Evolutionary conservation across 2,888 invertebrate species (phyloP), one percentile per base, ranked within the genome.

Genomic region (Chymomyza procnemis): DNA sequence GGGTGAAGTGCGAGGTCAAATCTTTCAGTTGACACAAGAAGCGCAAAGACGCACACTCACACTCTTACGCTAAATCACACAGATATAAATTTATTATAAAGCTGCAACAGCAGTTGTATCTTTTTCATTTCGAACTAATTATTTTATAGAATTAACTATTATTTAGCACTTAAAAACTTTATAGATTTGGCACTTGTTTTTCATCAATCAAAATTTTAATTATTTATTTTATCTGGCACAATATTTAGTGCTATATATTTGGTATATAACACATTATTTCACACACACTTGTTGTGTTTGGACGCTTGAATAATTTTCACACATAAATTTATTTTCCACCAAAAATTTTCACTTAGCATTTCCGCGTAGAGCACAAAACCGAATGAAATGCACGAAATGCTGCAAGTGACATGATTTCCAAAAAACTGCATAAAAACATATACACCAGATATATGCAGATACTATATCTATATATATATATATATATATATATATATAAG

Each of bases 1-100:
- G 88, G 88, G 88, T 88, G 87, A 85, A 85, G 85, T 88, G 87
- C 87, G 85, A 85, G 87, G 88, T 88, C 85, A 85, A 87, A 80
- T 83, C 80, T 82, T 79, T 76, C 77, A 82, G 78, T 75, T 87
- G 73, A 82, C 85, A 85, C 85, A 79, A 73, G 66, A 71, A 69
- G 58, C 75, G 62, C 64, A 63, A 63, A 71, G 62, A 63, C 69
- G 46, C 41, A 59, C 59, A 59, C 30, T 59, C 46, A 48, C 26
- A 50, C 63, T 56, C n/a, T n/a, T n/a, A n/a, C n/a, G n/a, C n/a
- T n/a, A n/a, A n/a, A n/a, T n/a, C 55, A 57, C 8, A 66, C 59
- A 48, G 55, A 61, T 54, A 14, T 22, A 41, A 41, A 12, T 12
- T 12, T 30, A 4, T 41, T 41, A 41, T 3, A 0, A 3, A 41